Conservation (phyloP, 2,797 vertebrate species). For the Ceyx erithaca region DNA sequence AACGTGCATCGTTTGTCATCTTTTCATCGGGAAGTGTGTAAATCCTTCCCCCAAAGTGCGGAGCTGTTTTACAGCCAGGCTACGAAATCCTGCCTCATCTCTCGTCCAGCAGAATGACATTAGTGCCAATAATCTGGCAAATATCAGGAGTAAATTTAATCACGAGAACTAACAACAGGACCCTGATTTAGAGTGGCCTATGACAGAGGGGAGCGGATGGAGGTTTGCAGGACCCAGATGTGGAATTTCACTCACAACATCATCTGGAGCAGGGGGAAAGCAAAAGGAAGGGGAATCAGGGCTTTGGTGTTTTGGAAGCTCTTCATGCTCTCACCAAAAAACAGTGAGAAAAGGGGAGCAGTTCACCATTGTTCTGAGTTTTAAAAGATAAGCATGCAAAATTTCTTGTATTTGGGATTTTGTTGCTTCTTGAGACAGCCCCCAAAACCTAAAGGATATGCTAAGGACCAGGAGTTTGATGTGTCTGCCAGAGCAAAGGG, state of each 20-base stretch:
- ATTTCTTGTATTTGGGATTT: not conserved
- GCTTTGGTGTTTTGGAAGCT: not conserved
- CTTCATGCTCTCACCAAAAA: not conserved
- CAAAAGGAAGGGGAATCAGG: not conserved
- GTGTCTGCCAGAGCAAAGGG: not conserved
- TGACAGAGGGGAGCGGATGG: conserved; percentile 8
- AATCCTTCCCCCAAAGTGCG: conserved; percentile 44
- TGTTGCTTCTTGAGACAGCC: not conserved
- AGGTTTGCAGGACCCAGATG: conserved; percentile 70
- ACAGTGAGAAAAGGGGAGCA: not conserved
- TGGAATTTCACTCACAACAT: conserved; percentile 52
- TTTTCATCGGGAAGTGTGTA: conserved; percentile 60
- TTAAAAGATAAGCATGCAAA: not conserved
- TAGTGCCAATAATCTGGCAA: conserved; percentile 79
- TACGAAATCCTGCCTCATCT: conserved; percentile 13
- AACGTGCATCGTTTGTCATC: conserved; percentile 77
- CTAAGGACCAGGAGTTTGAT: fast-evolving
- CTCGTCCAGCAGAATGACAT: conserved; percentile 77
- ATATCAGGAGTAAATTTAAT: conserved; percentile 80
- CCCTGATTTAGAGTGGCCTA: conserved; percentile 64
- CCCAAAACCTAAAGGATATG: not conserved
- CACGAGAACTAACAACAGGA: conserved; percentile 69
- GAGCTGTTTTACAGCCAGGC: conserved; percentile 69
- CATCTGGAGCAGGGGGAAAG: conserved; percentile 16
- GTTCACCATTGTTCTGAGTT: not conserved